These are phyloP conservation scores for Harpegnathos saltator DNA, from an alignment of 1,140 invertebrate species.

Conservation along the genomic window DNA sequence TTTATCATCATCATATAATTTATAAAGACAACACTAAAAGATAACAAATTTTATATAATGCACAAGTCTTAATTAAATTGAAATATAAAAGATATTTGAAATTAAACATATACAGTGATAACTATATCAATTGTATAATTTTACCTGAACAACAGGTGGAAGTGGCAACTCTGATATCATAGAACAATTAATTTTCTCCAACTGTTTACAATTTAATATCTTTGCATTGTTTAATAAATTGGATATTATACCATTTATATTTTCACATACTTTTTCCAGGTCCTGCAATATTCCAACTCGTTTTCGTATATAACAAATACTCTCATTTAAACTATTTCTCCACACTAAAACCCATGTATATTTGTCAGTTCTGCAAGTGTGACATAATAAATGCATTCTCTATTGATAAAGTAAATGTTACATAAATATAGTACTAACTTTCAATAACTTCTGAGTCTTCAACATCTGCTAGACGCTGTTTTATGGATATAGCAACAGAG, in stretches of 20 bases:
- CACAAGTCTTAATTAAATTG: too few relatives aligned
- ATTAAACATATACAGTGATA: too few relatives aligned
- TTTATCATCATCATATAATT: slow-evolving; percentile 73
- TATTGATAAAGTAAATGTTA: neutral
- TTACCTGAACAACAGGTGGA: slow-evolving; percentile 75
- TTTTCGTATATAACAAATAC: slow-evolving; percentile 57
- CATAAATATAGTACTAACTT: slow-evolving; percentile 65
- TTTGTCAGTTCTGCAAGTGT: slow-evolving; percentile 21
- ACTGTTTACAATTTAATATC: slow-evolving; percentile 68
- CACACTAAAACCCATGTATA: slow-evolving; percentile 75
- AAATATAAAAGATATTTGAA: too few relatives aligned
- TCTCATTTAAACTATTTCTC: slow-evolving; percentile 64
- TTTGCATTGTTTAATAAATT: slow-evolving; percentile 69
- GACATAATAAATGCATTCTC: neutral
- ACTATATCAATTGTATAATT: neutral
- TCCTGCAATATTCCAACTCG: slow-evolving; percentile 61
- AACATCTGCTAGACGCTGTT: slow-evolving; percentile 70
- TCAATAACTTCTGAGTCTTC: slow-evolving; percentile 74
- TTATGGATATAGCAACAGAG: slow-evolving; percentile 69
- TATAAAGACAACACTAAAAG: slow-evolving; percentile 70
- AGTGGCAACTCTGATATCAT: slow-evolving; percentile 70
- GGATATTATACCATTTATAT: slow-evolving; percentile 66
- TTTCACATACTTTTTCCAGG: slow-evolving; percentile 60
- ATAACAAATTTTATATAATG: slow-evolving; percentile 19
- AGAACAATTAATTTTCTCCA: slow-evolving; percentile 68